phyloP scores from a whole-genome alignment of 2,113 vertebrate genomes.

The Spizaetus ornatus region DNA sequence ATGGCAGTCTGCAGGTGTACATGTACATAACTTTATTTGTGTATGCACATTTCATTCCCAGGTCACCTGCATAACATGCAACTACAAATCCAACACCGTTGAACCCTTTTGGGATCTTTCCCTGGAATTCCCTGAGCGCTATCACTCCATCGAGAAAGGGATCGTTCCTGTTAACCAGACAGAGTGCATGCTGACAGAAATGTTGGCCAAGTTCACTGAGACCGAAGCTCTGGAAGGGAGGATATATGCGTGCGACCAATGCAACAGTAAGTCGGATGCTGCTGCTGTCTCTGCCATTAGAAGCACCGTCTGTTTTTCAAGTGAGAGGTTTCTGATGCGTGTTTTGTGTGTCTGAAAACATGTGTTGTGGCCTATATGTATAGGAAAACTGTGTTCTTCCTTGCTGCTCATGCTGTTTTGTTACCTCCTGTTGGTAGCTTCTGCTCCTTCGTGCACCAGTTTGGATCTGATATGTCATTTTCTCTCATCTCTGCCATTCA shows the following conservation, averaged over 20 bases:
- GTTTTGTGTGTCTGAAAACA: not conserved
- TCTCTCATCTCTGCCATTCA: not conserved
- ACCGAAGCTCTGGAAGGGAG: slow-evolving; percentile 94
- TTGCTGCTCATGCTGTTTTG: not conserved
- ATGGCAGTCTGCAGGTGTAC: not conserved
- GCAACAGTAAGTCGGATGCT: slow-evolving; percentile 88
- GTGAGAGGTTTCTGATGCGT: not conserved
- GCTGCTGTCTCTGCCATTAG: not conserved
- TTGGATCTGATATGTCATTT: not conserved
- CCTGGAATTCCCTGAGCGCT: slow-evolving; percentile 95
- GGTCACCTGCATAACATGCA: slow-evolving; percentile 97
- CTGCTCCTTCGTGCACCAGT: not conserved
- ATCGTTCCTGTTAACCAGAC: slow-evolving; percentile 77
- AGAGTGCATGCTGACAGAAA: slow-evolving; percentile 94
- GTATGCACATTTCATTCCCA: slow-evolving; percentile 48
- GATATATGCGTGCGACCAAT: slow-evolving; percentile 97
- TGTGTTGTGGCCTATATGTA: fast-evolving
- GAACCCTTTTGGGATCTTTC: slow-evolving; percentile 99
- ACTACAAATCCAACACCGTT: slow-evolving; percentile 96
- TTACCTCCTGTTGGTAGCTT: not conserved
- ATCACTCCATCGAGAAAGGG: slow-evolving; percentile 87
- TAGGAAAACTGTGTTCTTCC: not conserved
- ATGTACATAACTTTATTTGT: not conserved
- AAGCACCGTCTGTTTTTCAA: not conserved
- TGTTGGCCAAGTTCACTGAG: slow-evolving; percentile 98